Evolutionary conservation across 2,888 invertebrate genomes (phyloP), one percentile per base, ranked within the genome.

Genomic region (Cancer borealis): DNA sequence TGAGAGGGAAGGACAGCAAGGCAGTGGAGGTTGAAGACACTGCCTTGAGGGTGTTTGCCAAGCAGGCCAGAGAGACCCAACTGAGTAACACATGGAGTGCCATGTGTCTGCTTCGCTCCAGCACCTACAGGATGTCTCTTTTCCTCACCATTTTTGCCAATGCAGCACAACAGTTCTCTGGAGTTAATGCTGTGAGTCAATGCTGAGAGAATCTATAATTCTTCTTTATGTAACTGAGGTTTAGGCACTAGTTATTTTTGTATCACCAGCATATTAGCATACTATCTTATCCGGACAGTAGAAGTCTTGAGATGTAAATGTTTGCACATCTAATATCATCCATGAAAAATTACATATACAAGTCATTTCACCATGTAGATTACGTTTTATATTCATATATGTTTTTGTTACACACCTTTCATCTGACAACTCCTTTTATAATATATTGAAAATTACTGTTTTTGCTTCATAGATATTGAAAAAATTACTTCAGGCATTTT

Each of bases 151-250:
- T 94, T 17, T 3, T 92, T 14, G 90, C 91, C 39, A 92, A 92
- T 87, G 87, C 91, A 21, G 92, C 92, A 39, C 94, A 94, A 26
- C 94, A 94, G 21, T 94, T 94, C 49, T 92, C 94, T 30, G 94
- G 94, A 8, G 92, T 94, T 30, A 94, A 94, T 88, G 94, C 94
- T 87, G 94, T 94, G 90, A 94, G 94, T 89, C 17, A 5, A 45
- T 39, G 39, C 30, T 88, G 88, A 26, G 46, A 39, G 17, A 26
- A 17, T 26, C 46, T 5, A 3, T 89, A 45, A 73, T n/a, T 45
- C 17, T 54, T 66, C 26, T 54, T 30, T 4, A 26, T n/a, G 54
- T 4, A 10, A 0, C 3, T 17, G 54, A 10, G 17, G 12, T 54
- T 54, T 54, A 54, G 54, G 14, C 54, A 54, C 3, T 2, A 54